Evolutionary conservation across 2,888 invertebrate genomes (phyloP), one percentile per base, ranked within the genome.

Genomic region (Ligdia adustata): DNA sequence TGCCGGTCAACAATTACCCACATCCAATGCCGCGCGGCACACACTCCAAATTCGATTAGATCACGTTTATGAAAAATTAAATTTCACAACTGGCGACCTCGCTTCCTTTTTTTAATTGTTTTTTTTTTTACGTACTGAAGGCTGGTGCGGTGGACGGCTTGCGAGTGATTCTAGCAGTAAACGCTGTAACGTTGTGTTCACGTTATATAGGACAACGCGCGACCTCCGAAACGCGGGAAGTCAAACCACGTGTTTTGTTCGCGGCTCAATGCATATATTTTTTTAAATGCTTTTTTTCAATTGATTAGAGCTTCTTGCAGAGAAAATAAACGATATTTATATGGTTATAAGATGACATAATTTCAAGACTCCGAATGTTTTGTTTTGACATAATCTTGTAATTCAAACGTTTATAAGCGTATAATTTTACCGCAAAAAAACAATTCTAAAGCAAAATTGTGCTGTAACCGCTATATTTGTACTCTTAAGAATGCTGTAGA

Each of bases 171-270:
- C 67, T 75, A 75, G 80, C 79, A 75, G 84, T 86, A 86, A 81
- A 80, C 79, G 69, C 68, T 78, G 71, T 73, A 64, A 71, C 76
- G 68, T 72, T 66, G 76, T 67, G 72, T 66, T 72, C 77, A 71
- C 72, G 80, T 86, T 88, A 86, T 89, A 89, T 89, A 89, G 89
- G 84, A 79, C 86, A 86, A 69, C 62, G 69, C 62, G 68, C 80
- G 87, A 85, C 87, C 87, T 87, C 83, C 79, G 80, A 60, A 66
- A 67, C 70, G 68, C 79, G 79, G 82, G 80, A 80, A 80, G 72
- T 76, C 61, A 57, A 45, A 65, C 64, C 71, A 67, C 69, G 69
- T 71, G 69, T 42, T 41, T 22, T 38, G 38, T 52, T 42, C 33
- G 44, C 31, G 24, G 33, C 14, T 38, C 29, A 28, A 24, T 39